Conservation (phyloP, 2,113 vertebrate genomes). For the Lipotes vexillifer region DNA sequence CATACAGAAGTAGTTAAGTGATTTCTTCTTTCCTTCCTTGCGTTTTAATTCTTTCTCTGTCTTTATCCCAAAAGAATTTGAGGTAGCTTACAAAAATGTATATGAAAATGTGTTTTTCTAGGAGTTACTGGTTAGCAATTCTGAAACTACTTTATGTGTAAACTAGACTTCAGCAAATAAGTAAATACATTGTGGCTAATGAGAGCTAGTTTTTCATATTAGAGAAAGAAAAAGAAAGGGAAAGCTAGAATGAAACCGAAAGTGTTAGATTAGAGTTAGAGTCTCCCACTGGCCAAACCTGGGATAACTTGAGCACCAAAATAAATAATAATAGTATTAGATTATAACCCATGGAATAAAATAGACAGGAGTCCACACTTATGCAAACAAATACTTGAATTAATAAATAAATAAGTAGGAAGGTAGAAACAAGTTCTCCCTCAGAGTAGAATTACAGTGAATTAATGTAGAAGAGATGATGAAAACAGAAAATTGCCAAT, state of each 20-base stretch:
- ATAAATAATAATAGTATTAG: background rate
- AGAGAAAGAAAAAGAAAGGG: background rate
- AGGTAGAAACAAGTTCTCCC: background rate
- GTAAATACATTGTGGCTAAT: background rate
- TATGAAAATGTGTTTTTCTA: background rate
- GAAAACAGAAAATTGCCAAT: background rate
- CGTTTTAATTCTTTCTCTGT: background rate
- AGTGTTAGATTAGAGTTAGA: background rate
- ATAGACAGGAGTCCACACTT: background rate
- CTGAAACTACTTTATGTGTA: background rate
- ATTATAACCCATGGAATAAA: background rate
- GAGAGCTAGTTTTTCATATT: background rate
- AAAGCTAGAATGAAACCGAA: background rate
- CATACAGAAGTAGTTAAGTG: background rate
- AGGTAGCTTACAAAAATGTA: background rate
- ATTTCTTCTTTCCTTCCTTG: background rate
- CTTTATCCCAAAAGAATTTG: background rate
- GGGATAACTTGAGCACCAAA: background rate
- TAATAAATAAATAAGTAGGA: background rate
- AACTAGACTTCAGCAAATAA: conserved; percentile 2
- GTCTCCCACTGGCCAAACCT: background rate
- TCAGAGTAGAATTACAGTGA: background rate
- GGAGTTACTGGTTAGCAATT: conserved; percentile 15
- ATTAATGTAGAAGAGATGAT: background rate
- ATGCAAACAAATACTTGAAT: background rate